Evolutionary conservation across 2,797 vertebrate genomes (phyloP).

Genomic region (Parotocinclus haroldoi): DNA sequence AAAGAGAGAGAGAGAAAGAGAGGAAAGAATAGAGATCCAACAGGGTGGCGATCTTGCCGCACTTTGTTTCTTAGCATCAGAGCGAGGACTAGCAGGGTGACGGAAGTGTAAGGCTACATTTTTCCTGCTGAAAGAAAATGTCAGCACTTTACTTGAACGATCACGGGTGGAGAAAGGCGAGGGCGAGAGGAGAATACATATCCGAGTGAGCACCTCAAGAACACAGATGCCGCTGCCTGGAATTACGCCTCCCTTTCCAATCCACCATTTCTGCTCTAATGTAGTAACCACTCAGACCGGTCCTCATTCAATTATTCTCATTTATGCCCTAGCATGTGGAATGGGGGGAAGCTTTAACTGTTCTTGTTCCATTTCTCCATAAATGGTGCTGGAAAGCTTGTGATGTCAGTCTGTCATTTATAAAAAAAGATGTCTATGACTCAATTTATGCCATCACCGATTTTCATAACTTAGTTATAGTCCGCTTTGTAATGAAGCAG

Average conservation of each 20-base stretch:
- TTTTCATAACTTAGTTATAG: slow-evolving; percentile 60
- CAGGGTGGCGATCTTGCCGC: slow-evolving; percentile 38
- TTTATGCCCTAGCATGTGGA: slow-evolving; percentile 27
- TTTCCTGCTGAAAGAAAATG: slow-evolving; percentile 36
- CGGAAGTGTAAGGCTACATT: slow-evolving; percentile 19
- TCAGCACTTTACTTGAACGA: slow-evolving; percentile 50
- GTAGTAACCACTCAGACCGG: slow-evolving; percentile 43
- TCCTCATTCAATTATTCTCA: slow-evolving; percentile 50
- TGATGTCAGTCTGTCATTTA: slow-evolving; percentile 54
- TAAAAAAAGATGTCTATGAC: slow-evolving; percentile 57
- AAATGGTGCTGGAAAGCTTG: slow-evolving; percentile 46
- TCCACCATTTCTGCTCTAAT: slow-evolving; percentile 20
- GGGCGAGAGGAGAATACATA: slow-evolving; percentile 49
- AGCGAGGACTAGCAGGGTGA: slow-evolving; percentile 25
- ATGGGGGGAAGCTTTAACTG: slow-evolving; percentile 17
- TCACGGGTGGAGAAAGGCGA: slow-evolving; percentile 32
- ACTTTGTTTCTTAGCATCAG: slow-evolving; percentile 38
- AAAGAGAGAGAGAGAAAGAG: slow-evolving; percentile 19
- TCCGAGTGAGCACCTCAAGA: slow-evolving; percentile 21
- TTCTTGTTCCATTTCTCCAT: slow-evolving; percentile 33
- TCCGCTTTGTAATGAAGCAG: slow-evolving; percentile 46
- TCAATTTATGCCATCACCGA: slow-evolving; percentile 56
- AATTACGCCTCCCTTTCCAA: slow-evolving; percentile 3
- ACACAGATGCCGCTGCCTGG: background rate
- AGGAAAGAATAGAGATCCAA: slow-evolving; percentile 32